Percentiles rank a stretch among this genome's conserved stretches.
phyloP scores from a whole-genome alignment of 2,113 vertebrate genomes.

The Raja brachyura region DNA sequence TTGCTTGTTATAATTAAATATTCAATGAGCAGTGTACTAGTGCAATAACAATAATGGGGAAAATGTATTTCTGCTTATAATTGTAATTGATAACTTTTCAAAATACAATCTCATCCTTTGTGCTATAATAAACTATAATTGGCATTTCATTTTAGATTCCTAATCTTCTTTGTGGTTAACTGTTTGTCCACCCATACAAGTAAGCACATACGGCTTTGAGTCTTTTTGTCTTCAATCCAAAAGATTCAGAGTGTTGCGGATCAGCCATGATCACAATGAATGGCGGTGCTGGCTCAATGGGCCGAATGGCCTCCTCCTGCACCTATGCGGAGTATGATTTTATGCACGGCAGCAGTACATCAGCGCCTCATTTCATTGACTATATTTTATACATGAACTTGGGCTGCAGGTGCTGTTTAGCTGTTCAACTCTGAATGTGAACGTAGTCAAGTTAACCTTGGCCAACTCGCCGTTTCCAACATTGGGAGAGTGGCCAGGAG shows the following conservation, averaged over 20 bases:
- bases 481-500: neutral
- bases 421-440: neutral
- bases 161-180: neutral
- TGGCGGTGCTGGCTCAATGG: too few relatives aligned
- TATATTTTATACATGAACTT: neutral
- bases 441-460: neutral
- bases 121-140: conserved; percentile 25
- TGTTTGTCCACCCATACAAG: neutral
- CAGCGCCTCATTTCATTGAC: neutral
- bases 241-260: neutral
- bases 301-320: too few relatives aligned
- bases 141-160: neutral
- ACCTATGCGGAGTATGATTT: neutral
- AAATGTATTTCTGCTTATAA: conserved; percentile 33
- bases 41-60: conserved; percentile 23
- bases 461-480: neutral
- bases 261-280: too few relatives aligned
- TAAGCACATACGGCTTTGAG: neutral
- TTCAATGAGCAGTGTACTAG: conserved; percentile 10
- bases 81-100: conserved; percentile 28
- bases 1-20: conserved; percentile 24
- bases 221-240: neutral
- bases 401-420: neutral
- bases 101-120: neutral
- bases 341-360: too few relatives aligned